Percentiles rank a stretch among this genome's conserved stretches.
Evolutionary conservation across 1,140 invertebrate genomes (phyloP).

Genomic region (Palaemon carinicauda): DNA sequence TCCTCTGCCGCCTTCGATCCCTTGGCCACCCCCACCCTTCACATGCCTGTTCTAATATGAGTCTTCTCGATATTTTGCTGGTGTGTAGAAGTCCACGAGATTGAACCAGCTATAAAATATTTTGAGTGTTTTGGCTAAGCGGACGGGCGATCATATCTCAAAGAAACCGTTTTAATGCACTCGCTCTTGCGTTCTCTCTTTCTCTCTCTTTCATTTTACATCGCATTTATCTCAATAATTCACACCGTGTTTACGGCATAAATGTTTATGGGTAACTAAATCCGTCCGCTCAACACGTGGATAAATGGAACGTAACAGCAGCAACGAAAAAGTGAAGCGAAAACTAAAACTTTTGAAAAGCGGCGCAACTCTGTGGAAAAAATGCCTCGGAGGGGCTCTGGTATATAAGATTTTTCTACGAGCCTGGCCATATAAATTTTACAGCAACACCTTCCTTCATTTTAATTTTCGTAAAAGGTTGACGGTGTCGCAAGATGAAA

Average conservation of each 20-base stretch:
- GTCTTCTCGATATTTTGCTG: conserved; percentile 30
- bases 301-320: not conserved
- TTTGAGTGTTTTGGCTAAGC: conserved; percentile 46
- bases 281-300: too few relatives aligned
- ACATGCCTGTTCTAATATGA: not conserved
- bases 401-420: not conserved
- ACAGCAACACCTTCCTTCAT: conserved; percentile 56
- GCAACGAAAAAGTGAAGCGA: not conserved
- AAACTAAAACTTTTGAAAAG: not conserved
- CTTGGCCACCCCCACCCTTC: not conserved
- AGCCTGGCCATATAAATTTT: conserved; percentile 50
- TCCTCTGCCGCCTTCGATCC: not conserved
- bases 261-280: too few relatives aligned
- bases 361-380: not conserved
- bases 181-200: not conserved
- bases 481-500: conserved; percentile 54
- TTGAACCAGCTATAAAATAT: conserved; percentile 51
- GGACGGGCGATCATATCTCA: conserved; percentile 36
- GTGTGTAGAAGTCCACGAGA: conserved; percentile 48
- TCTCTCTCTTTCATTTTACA: not conserved
- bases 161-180: too few relatives aligned
- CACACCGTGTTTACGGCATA: too few relatives aligned
- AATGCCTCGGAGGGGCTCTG: not conserved
- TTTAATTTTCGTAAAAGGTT: conserved; percentile 56
- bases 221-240: too few relatives aligned